Evolutionary conservation across 37 sponge, comb jelly and placozoan genomes (phyloP), one percentile per base, ranked within the genome.

Genomic region (Petrosia ficiformis): DNA sequence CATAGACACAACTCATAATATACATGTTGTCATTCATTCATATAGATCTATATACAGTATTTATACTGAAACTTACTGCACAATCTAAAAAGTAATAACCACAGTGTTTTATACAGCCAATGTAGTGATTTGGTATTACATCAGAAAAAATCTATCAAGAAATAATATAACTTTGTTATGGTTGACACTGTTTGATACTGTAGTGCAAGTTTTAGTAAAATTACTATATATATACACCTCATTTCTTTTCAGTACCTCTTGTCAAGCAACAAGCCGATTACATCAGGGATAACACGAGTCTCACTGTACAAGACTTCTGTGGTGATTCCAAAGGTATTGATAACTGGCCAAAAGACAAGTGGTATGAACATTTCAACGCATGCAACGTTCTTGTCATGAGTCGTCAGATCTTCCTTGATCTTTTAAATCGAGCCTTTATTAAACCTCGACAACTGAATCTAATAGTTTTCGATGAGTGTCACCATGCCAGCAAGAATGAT

Each of bases 381-480:
- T 26, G 89, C 39, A 87, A 95, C 35, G 84, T 95, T 43, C 85
- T 99, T 0, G 99, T 99, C 42, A 96, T 99, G 97, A 96, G 94
- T 28, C 75, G 83, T 30, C 88, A 86, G 52, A 92, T 96, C 58
- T 85, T 91, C 56, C 78, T 79, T 30, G 89, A 96, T 72, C 56
- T 96, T 0, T 71, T 99, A 14, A 26, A 59, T 1, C 60, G 59
- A 10, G 82, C 76, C 22, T 65, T 81, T 41, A 21, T 99, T 4
- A 65, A 56, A 0, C 60, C 88, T 14, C 39, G 57, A 5, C 67
- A 86, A 4, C 77, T 99, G 6, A 96, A 92, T 57, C 78, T 99
- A 10, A 74, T 99, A 35, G 79, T 99, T 43, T 75, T 99, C 44
- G 99, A 99, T 59, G 99, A 99, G 83, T 99, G 99, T 69, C 99